phyloP scores from a whole-genome alignment of 2,797 vertebrate species.

The Hyperoplus lanceolatus region DNA sequence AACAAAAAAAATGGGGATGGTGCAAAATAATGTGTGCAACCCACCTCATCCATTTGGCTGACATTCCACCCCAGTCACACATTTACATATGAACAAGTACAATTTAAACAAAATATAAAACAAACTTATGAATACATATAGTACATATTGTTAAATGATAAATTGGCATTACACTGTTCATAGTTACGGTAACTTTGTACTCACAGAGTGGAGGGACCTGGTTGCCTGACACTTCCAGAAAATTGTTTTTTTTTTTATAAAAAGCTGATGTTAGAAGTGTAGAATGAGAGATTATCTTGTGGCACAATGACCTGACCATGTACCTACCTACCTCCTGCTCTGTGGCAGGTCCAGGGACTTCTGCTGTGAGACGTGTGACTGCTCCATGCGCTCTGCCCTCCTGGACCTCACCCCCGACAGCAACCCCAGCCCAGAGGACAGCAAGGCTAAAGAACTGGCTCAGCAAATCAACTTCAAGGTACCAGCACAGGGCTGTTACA shows the following conservation, averaged over 20 bases:
- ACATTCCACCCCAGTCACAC: no score
- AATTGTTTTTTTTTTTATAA: background rate
- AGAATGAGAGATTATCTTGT: background rate
- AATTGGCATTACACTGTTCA: no score
- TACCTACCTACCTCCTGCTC: conserved; percentile 5
- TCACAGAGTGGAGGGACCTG: background rate
- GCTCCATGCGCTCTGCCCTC: conserved; percentile 91
- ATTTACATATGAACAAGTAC: no score
- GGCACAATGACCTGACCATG: conserved; percentile 1
- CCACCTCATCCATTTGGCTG: no score
- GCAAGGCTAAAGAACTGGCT: conserved; percentile 91
- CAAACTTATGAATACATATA: no score
- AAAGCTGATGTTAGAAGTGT: background rate
- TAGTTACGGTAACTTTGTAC: no score
- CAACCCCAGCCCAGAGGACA: conserved; percentile 89
- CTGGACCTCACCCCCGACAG: conserved; percentile 89
- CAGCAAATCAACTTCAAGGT: conserved; percentile 99
- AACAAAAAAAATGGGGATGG: no score
- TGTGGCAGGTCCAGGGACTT: conserved; percentile 93
- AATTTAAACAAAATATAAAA: no score
- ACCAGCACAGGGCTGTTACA: conserved; percentile 10
- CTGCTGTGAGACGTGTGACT: conserved; percentile 92
- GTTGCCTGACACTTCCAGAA: background rate
- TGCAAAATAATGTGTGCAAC: no score
- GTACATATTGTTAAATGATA: no score